Evolutionary conservation across 2,797 vertebrate species (phyloP), one percentile per base, ranked within the genome.

Genomic region (Leptodactylus fallax): DNA sequence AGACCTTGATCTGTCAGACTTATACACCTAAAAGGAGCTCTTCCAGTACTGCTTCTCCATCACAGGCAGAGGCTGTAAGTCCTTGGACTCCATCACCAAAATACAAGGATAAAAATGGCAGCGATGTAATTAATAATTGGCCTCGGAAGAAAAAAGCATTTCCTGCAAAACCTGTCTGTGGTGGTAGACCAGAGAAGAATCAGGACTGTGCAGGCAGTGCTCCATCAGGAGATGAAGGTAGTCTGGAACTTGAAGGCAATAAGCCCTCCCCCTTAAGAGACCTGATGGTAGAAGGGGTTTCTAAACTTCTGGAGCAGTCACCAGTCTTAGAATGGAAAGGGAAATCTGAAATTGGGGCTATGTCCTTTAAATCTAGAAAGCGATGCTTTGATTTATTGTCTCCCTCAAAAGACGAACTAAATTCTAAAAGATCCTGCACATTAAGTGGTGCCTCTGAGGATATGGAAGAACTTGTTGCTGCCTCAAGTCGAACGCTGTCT

Each of bases 1-100:
- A 99, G 83, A 99, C 96, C 0, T 97, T 96, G 87, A 98, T 99
- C 90, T 99, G 98, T 91, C 97, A 97, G 90, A 96, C 97, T 0
- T 98, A 97, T 85, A 98, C 98, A 3, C 98, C 98, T 0, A 98
- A 97, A 0, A 95, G 72, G 12, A 94, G 95, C 79, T 90, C 94
- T 2, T 92, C 92, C 0, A 93, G 90, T 0, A 92, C 95, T 17
- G 87, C 93, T 25, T 97, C 98, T 27, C 96, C 97, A 0, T 90
- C 93, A 13, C 93, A 93, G 0, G 9, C 90, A 0, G 93, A 95
- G 17, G 91, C 93, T 0, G 90, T 94, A 55, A 87, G 95, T 86
- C 91, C 96, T 0, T 91, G 92, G 92, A 98, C 97, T 0, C 98
- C 98, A 0, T 99, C 98, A 0, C 98, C 98, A 27, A 97, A 96